A percentile compares a stretch with the other conserved stretches of the same genome.
Conservation (phyloP, 1,140 invertebrate species). For the Trichogramma pretiosum region DNA sequence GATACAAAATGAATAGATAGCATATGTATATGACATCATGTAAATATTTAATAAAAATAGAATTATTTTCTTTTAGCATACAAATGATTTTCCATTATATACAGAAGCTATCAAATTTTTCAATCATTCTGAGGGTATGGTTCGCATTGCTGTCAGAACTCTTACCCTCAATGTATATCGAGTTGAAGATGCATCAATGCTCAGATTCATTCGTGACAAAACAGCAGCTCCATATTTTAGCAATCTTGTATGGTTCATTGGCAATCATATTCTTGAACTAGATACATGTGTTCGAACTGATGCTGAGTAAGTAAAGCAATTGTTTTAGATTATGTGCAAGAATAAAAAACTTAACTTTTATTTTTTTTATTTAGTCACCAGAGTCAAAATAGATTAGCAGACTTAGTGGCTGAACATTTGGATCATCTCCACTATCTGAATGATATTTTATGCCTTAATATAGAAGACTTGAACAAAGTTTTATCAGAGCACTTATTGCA, state of each 20-base stretch:
- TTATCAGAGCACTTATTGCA: conserved; percentile 92
- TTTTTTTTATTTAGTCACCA: conserved; percentile 60
- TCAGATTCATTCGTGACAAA: conserved; percentile 88
- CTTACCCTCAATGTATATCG: conserved; percentile 94
- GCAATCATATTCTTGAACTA: conserved; percentile 93
- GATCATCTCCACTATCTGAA: conserved; percentile 98
- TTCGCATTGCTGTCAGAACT: conserved; percentile 94
- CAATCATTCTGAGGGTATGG: conserved; percentile 98
- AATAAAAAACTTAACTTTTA: conserved; percentile 9
- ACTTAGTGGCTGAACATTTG: conserved; percentile 93
- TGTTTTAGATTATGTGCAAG: conserved; percentile 4
- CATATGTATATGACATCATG: conserved; percentile 2
- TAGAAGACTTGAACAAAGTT: conserved; percentile 88
- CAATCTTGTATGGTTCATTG: conserved; percentile 99
- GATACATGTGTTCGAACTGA: conserved; percentile 91
- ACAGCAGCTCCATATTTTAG: conserved; percentile 97
- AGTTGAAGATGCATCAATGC: conserved; percentile 92
- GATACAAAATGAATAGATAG: no score
- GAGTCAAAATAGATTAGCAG: conserved; percentile 81
- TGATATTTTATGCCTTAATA: conserved; percentile 88
- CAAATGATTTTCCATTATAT: conserved; percentile 97
- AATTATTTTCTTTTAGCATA: conserved; percentile 62
- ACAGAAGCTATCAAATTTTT: conserved; percentile 99
- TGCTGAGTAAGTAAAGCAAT: conserved; percentile 67
- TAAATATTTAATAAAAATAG: background rate